Evolutionary conservation across 2,113 vertebrate genomes (phyloP).

Genomic region (Passerina amoena): DNA sequence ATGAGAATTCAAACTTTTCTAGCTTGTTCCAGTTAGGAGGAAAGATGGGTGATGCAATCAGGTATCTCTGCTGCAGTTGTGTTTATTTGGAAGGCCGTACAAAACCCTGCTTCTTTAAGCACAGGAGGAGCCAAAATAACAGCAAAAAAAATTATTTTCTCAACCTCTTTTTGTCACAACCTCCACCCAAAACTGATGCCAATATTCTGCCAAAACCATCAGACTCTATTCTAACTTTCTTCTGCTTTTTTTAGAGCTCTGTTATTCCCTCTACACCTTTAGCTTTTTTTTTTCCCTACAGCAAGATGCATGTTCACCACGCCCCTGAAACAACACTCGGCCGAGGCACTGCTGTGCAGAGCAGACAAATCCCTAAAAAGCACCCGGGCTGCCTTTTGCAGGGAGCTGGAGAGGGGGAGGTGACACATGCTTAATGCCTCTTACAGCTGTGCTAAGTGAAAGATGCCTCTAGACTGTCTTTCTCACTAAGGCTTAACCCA

Average conservation of each 20-base stretch:
- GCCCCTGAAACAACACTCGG: neutral
- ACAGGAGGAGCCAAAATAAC: neutral
- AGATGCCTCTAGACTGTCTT: neutral
- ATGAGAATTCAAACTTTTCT: conserved; percentile 41
- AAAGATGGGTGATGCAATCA: neutral
- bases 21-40: neutral
- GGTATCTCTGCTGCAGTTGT: neutral
- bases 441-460: neutral
- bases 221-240: neutral
- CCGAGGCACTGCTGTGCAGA: neutral
- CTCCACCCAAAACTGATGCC: neutral
- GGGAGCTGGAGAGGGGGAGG: neutral
- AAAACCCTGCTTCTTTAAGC: neutral
- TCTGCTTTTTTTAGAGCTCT: neutral
- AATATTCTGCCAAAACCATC: neutral
- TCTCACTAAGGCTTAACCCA: neutral
- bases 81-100: neutral
- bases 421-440: neutral
- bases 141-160: neutral
- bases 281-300: neutral
- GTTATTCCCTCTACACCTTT: neutral
- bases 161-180: neutral
- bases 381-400: neutral
- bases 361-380: neutral
- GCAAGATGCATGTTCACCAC: neutral